Evolutionary conservation across 2,797 vertebrate species (phyloP).

Genomic region (Tokudaia muenninki): DNA sequence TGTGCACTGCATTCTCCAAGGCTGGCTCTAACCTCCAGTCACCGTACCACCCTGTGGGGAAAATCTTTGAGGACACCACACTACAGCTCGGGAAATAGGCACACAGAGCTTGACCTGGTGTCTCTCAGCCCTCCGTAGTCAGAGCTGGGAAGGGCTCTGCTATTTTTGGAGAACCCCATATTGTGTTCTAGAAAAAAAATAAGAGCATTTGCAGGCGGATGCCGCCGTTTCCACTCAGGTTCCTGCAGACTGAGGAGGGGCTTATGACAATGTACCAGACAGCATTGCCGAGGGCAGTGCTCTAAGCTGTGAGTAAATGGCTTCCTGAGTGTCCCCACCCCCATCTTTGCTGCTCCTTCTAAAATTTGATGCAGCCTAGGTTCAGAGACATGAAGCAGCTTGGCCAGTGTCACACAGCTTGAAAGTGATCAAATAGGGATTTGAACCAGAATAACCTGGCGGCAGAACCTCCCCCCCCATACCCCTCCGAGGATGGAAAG

Average conservation of each 20-base stretch:
- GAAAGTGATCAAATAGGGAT: not conserved
- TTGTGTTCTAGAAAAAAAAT: not conserved
- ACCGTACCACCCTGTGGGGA: accelerated
- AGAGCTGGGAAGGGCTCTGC: not conserved
- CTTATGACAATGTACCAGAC: accelerated
- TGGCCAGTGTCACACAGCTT: not conserved
- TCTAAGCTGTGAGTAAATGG: no score
- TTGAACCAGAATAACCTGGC: not conserved
- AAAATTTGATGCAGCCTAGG: not conserved
- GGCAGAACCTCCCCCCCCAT: not conserved
- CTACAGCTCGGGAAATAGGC: not conserved
- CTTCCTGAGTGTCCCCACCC: not conserved
- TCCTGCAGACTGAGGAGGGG: accelerated
- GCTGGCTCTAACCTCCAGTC: constrained; percentile 18
- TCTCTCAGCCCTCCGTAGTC: not conserved
- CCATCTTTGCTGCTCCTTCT: accelerated
- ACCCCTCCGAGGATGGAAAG: not conserved
- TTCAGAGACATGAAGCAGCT: not conserved
- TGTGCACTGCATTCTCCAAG: not conserved
- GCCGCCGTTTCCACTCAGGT: accelerated
- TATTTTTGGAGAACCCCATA: not conserved
- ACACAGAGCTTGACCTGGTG: accelerated
- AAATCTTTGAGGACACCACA: constrained; percentile 22
- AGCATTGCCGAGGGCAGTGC: accelerated
- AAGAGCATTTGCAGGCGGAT: not conserved